Evolutionary conservation across 2,113 vertebrate genomes (phyloP).

Genomic region (Lophotis ruficrista): DNA sequence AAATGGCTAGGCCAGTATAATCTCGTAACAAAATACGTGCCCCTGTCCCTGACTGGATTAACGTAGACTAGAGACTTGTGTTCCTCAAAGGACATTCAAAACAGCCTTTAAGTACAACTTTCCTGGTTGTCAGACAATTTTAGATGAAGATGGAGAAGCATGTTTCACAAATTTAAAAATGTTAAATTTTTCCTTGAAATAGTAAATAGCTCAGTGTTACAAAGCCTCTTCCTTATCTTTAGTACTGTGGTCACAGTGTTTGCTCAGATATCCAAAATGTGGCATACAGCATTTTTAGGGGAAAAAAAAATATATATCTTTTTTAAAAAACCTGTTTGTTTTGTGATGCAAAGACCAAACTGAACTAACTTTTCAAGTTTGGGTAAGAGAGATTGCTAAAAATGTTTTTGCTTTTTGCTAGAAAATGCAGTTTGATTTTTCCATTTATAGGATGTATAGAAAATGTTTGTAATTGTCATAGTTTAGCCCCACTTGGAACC

Average conservation of each 20-base stretch:
- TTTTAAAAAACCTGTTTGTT: neutral
- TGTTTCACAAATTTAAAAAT: neutral
- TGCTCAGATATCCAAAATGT: neutral
- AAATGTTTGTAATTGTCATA: neutral
- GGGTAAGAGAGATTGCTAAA: neutral
- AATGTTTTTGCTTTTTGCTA: neutral
- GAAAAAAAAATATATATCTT: no score
- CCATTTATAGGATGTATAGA: neutral
- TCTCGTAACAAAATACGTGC: neutral
- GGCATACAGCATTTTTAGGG: neutral
- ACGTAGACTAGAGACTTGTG: neutral
- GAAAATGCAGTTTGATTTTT: neutral
- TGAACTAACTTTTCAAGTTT: neutral
- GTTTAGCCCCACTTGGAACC: no score
- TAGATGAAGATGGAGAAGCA: neutral
- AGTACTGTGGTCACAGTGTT: neutral
- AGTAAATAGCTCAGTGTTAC: neutral
- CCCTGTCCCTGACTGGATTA: neutral
- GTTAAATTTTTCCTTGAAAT: neutral
- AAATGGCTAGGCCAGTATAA: neutral
- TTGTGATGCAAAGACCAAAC: neutral
- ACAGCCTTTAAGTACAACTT: neutral
- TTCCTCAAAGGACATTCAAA: neutral
- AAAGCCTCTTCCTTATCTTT: neutral
- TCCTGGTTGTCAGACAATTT: neutral